phyloP scores from a whole-genome alignment of 2,888 invertebrate species.

The Melinaea marsaeus region DNA sequence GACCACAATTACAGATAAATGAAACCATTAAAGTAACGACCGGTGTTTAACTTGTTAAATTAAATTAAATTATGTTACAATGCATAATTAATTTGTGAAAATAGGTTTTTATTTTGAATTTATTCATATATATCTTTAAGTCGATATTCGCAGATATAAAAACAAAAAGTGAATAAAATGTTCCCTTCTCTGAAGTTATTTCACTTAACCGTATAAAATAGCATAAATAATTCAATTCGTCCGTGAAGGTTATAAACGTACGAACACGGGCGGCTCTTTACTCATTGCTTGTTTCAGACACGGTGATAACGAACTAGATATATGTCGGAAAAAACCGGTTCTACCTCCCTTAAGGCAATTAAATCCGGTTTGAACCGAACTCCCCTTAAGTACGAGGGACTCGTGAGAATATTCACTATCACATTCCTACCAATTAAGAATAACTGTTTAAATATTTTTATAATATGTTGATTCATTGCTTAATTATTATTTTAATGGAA shows the following conservation, averaged over 20 bases:
- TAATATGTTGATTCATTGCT: constrained; percentile 10
- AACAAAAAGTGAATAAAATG: no score
- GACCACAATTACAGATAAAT: constrained; percentile 25
- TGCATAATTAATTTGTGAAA: no score
- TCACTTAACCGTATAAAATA: no score
- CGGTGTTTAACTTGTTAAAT: constrained; percentile 19
- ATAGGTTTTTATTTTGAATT: no score
- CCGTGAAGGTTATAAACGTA: constrained; percentile 4
- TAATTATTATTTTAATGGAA: no score
- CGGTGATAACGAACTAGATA: constrained; percentile 43
- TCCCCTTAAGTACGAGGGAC: constrained; percentile 29
- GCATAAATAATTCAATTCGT: neutral
- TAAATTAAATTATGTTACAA: neutral
- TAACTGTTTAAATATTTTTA: constrained; percentile 32
- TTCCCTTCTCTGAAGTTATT: no score
- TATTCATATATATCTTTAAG: no score
- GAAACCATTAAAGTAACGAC: constrained; percentile 15
- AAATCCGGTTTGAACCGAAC: constrained; percentile 44
- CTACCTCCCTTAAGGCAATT: constrained; percentile 57
- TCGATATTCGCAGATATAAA: no score
- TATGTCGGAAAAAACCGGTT: constrained; percentile 59
- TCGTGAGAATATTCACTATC: constrained; percentile 30
- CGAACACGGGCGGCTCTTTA: constrained; percentile 2
- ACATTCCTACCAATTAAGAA: constrained; percentile 65
- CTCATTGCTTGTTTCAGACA: constrained; percentile 24